phyloP scores from a whole-genome alignment of 2,797 vertebrate genomes.

The Dicrostonyx torquatus region DNA sequence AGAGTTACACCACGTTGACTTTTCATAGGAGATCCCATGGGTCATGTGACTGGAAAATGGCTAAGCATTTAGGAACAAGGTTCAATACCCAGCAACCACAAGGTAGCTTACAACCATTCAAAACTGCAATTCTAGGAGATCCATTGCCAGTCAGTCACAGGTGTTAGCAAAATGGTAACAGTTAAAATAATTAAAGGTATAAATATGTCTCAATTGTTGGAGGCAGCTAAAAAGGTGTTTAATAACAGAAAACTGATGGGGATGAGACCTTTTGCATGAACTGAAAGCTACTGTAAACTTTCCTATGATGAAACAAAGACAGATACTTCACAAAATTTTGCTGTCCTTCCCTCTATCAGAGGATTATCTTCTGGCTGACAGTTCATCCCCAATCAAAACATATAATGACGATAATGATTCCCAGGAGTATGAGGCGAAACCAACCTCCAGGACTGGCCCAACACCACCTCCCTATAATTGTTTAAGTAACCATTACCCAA shows the following conservation, averaged over 20 bases:
- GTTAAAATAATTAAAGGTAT: too few species aligned
- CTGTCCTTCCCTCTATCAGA: too few species aligned
- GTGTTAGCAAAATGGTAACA: too few species aligned
- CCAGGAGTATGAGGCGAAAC: too few species aligned
- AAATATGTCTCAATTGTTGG: too few species aligned
- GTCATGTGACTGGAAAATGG: not conserved
- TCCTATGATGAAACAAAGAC: not conserved
- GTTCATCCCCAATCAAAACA: too few species aligned
- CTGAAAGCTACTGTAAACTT: not conserved
- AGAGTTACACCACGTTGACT: too few species aligned
- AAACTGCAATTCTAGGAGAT: not conserved
- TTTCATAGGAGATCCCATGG: not conserved
- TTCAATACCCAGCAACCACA: not conserved
- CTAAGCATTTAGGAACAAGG: not conserved
- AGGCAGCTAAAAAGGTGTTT: not conserved
- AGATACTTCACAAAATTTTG: too few species aligned
- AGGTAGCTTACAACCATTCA: not conserved
- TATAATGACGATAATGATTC: too few species aligned
- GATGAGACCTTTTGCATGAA: not conserved
- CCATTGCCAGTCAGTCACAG: too few species aligned
- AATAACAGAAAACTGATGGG: not conserved
- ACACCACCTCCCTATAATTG: not conserved
- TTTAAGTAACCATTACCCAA: not conserved
- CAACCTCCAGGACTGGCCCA: not conserved
- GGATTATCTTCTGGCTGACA: too few species aligned